Evolutionary conservation across 1,140 invertebrate species (phyloP).

Genomic region (Drosophila dunni): DNA sequence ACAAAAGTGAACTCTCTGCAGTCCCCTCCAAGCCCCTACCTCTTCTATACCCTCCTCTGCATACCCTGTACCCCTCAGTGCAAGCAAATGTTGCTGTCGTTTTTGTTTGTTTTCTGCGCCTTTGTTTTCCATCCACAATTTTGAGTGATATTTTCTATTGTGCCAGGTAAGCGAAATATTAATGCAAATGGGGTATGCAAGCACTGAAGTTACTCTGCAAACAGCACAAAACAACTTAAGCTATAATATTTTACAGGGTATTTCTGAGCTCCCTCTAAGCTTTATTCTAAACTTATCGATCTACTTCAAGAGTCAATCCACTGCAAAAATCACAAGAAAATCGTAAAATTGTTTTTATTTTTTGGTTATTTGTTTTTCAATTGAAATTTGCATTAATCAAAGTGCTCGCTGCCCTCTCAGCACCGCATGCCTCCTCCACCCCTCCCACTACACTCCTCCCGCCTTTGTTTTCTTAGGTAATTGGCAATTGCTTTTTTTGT

Average conservation of each 20-base stretch:
- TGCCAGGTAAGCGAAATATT: background rate
- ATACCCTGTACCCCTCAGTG: background rate
- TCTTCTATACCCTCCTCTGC: background rate
- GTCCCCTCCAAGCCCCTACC: background rate
- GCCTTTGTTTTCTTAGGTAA: slow-evolving; percentile 37
- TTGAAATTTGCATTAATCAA: slow-evolving; percentile 14
- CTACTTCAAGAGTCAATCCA: background rate
- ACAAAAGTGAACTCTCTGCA: slow-evolving; percentile 40
- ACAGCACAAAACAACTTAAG: background rate
- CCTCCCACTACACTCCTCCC: background rate
- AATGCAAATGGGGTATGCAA: background rate
- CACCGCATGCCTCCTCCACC: background rate
- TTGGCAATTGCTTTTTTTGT: slow-evolving; percentile 57
- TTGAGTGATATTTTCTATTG: slow-evolving; percentile 57
- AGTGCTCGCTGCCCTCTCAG: slow-evolving; percentile 1
- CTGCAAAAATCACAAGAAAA: slow-evolving; percentile 7
- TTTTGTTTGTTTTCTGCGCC: slow-evolving; percentile 21
- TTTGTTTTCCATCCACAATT: slow-evolving; percentile 55
- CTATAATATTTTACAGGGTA: too few species aligned
- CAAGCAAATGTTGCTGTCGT: slow-evolving; percentile 29
- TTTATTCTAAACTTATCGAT: background rate
- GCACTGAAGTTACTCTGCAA: background rate
- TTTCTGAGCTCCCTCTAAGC: background rate
- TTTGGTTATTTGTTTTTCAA: slow-evolving; percentile 17
- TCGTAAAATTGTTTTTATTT: slow-evolving; percentile 12